These are phyloP conservation scores for Xiphydria camelus DNA, from an alignment of 2,888 invertebrate genomes.

Conservation along the genomic window DNA sequence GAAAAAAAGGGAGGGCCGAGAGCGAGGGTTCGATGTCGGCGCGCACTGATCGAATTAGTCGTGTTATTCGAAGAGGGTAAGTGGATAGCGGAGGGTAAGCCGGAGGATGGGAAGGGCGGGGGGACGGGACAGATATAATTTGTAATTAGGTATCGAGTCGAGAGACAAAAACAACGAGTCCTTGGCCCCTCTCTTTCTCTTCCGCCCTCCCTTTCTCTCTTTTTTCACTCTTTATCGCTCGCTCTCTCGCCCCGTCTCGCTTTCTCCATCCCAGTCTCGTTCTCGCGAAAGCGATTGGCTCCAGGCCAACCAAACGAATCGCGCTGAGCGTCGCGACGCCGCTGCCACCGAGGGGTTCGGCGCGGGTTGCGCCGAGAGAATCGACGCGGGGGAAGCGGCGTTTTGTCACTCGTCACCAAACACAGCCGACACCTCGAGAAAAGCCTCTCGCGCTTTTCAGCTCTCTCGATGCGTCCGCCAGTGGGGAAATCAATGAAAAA, in stretches of 20 bases:
- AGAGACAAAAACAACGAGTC: slow-evolving; percentile 24
- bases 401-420: slow-evolving; percentile 31
- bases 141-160: slow-evolving; percentile 32
- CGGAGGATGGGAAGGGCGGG: slow-evolving; percentile 1
- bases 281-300: slow-evolving; percentile 26
- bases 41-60: too few relatives aligned
- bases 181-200: too few relatives aligned
- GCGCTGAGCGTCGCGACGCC: slow-evolving; percentile 19
- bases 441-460: neutral
- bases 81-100: too few relatives aligned
- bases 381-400: slow-evolving; percentile 19
- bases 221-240: too few relatives aligned
- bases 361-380: slow-evolving; percentile 11
- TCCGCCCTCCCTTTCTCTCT: too few relatives aligned
- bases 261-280: neutral
- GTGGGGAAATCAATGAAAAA: neutral
- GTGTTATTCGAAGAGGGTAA: too few relatives aligned
- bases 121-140: slow-evolving; percentile 27
- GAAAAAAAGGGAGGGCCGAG: too few relatives aligned
- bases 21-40: too few relatives aligned
- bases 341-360: neutral
- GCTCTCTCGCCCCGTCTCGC: neutral
- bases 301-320: slow-evolving; percentile 32
- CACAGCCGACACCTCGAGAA: slow-evolving; percentile 13
- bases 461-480: too few relatives aligned